Base-by-base conservation (phyloP, 2,888 invertebrate species). In the Synanthedon formicaeformis region DNA sequence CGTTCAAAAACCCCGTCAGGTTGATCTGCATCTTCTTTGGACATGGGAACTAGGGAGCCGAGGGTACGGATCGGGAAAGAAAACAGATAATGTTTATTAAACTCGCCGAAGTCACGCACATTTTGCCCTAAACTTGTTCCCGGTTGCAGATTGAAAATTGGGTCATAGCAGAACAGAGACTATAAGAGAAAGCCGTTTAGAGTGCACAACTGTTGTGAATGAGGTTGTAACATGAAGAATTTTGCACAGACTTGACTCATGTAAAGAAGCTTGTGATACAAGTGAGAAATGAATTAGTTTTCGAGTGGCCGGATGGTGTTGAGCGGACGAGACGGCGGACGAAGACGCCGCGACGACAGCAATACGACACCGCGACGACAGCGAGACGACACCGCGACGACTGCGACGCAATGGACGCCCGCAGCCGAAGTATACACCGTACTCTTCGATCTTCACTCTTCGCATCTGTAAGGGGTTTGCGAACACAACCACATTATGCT, bases 1-100 rank as follows among this genome's bases (percentile, higher is more conserved):
- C 98, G 76, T 99, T 99, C 58, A 99, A 89, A 83, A 99, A 99
- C 50, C 99, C 99, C 50, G 99, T 99, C 81, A 99, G 89, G 87
- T 99, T 99, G 73, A 99, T 99, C 91, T 99, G 99, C 94, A 99
- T 99, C 86, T 97, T 96, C 84, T 97, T 96, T 51, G 98, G 97
- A 88, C 98, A 97, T 53, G 98, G 98, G 87, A 92, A 95, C 95
- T 96, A 89, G 76, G 34, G 89, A 86, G 76, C 69, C 73, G 75
- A 61, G 74, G 75, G 71, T 63, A 70, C 64, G 65, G 78, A 81
- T 72, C 71, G 80, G 82, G 81, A 82, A 80, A 79, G 75, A 84
- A 81, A 82, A 78, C 60, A 72, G 57, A 59, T 55, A 56, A 56
- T 54, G 55, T 68, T 81, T 73, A 81, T 63, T 79, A 61, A 73